A percentile compares a stretch with the other conserved stretches of the same genome.
Conservation (phyloP, 1,140 invertebrate species). For the Dysdera silvatica region DNA sequence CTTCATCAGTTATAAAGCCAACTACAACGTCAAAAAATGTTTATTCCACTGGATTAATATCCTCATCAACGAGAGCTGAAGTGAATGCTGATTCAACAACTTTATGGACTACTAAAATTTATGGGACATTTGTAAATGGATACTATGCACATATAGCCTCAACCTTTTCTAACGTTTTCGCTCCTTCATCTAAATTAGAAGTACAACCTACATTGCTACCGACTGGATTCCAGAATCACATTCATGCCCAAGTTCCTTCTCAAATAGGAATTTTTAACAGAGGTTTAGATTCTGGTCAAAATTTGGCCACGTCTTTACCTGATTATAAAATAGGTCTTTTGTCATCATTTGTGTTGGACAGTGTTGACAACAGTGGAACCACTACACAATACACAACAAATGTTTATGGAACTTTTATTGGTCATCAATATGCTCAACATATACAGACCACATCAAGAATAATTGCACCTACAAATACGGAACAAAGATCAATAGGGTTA, state of each 20-base stretch:
- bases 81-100: slow-evolving; percentile 25
- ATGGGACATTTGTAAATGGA: slow-evolving; percentile 71
- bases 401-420: slow-evolving; percentile 44
- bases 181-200: neutral
- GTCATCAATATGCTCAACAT: slow-evolving; percentile 49
- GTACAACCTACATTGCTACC: neutral
- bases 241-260: neutral
- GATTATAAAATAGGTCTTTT: slow-evolving; percentile 28
- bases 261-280: too few relatives aligned
- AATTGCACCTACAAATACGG: slow-evolving; percentile 14
- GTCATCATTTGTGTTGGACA: slow-evolving; percentile 22
- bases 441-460: slow-evolving; percentile 53
- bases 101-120: slow-evolving; percentile 47
- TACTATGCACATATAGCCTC: slow-evolving; percentile 61
- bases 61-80: slow-evolving; percentile 15
- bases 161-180: slow-evolving; percentile 22
- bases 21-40: slow-evolving; percentile 61
- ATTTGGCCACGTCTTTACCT: slow-evolving; percentile 9
- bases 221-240: slow-evolving; percentile 1
- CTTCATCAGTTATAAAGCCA: slow-evolving; percentile 64
- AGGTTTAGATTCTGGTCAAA: neutral
- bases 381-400: slow-evolving; percentile 42
- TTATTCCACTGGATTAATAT: slow-evolving; percentile 54
- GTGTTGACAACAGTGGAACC: slow-evolving; percentile 37
- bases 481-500: slow-evolving; percentile 42